These are phyloP conservation scores for Apteryx mantelli DNA, from an alignment of 2,113 vertebrate genomes.

Conservation along the genomic window DNA sequence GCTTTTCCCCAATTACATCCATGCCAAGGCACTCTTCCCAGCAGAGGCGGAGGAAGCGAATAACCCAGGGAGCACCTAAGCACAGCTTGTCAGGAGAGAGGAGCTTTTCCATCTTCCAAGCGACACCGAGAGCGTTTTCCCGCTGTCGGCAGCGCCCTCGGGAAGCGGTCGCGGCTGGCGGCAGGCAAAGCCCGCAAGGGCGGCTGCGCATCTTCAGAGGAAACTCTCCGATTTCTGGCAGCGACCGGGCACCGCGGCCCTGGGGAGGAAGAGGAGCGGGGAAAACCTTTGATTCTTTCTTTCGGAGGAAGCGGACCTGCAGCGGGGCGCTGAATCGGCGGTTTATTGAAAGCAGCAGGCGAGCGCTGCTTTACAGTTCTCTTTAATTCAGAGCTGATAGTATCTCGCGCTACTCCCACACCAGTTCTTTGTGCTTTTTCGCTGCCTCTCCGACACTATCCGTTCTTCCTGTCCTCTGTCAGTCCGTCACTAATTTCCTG, in stretches of 20 bases:
- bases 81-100: not conserved
- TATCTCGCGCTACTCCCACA: not conserved
- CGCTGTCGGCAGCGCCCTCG: not conserved
- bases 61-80: not conserved
- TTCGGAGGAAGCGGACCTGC: not conserved
- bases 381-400: not conserved
- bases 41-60: not conserved
- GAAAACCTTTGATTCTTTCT: not conserved
- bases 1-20: no score
- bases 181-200: not conserved
- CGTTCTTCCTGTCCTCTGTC: not conserved
- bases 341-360: not conserved
- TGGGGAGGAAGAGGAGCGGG: not conserved
- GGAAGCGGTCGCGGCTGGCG: rapidly evolving
- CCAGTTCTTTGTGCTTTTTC: not conserved
- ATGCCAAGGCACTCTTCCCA: not conserved
- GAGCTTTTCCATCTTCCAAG: not conserved
- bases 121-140: not conserved
- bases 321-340: not conserved
- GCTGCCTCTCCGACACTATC: not conserved
- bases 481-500: not conserved
- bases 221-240: not conserved
- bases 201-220: not conserved
- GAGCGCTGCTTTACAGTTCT: not conserved
- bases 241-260: not conserved